These are phyloP conservation scores for Chelonia mydas DNA, from an alignment of 2,797 vertebrate species.

Conservation along the genomic window DNA sequence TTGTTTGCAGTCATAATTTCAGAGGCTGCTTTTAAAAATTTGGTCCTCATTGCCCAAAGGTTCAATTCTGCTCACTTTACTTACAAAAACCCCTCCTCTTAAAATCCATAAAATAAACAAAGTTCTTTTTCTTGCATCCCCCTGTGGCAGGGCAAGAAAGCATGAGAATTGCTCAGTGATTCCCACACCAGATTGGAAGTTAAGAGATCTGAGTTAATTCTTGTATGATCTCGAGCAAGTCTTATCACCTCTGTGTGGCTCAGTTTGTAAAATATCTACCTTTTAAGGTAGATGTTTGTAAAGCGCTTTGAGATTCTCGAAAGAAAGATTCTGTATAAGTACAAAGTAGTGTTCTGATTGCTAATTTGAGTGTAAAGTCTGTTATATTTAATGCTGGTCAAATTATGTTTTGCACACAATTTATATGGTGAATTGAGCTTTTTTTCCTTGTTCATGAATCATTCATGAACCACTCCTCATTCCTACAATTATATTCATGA, in stretches of 20 bases:
- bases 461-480: conserved; percentile 1
- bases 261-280: background rate
- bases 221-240: conserved; percentile 50
- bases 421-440: background rate
- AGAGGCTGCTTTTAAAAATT: background rate
- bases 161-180: conserved; percentile 20
- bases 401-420: background rate
- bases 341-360: background rate
- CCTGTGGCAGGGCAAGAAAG: conserved; percentile 19
- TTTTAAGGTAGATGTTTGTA: background rate
- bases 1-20: conserved; percentile 44
- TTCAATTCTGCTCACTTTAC: conserved; percentile 26
- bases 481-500: conserved; percentile 12
- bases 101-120: conserved; percentile 52
- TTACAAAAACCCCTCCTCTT: conserved; percentile 15
- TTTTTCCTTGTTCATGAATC: conserved; percentile 7
- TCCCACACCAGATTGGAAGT: conserved; percentile 41
- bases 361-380: background rate
- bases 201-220: background rate
- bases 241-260: background rate
- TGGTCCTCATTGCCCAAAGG: conserved; percentile 5
- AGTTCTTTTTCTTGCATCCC: conserved; percentile 48
- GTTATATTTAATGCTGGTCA: background rate
- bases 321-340: background rate
- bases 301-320: background rate